These are phyloP conservation scores for Panthera tigris DNA, from an alignment of 2,113 vertebrate genomes.

Conservation along the genomic window DNA sequence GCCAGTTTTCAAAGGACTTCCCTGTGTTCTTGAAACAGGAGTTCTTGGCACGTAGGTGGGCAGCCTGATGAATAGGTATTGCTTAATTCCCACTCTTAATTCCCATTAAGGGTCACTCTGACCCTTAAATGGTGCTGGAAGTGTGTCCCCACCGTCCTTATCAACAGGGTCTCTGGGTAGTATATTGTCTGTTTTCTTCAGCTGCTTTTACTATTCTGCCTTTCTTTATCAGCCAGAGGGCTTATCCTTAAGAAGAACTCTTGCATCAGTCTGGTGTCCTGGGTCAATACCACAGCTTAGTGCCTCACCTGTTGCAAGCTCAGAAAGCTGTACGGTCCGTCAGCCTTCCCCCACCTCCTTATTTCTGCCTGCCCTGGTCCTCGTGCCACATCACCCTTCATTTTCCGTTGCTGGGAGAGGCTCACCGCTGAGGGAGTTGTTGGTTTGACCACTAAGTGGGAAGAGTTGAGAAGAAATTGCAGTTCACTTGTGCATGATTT, in stretches of 20 bases:
- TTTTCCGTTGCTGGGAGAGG: neutral
- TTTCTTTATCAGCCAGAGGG: neutral
- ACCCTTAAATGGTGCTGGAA: neutral
- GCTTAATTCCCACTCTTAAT: neutral
- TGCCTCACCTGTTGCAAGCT: neutral
- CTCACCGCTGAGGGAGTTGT: neutral
- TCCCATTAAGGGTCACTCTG: neutral
- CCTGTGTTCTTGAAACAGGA: neutral
- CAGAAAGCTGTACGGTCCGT: neutral
- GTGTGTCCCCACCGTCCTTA: neutral
- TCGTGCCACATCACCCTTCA: neutral
- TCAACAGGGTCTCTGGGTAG: neutral
- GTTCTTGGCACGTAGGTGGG: conserved; percentile 34
- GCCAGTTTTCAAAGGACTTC: conserved; percentile 39
- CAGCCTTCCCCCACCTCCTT: neutral
- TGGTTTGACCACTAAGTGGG: neutral
- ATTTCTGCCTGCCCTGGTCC: neutral
- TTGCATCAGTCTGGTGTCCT: neutral
- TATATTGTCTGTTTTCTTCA: neutral
- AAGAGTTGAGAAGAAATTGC: neutral
- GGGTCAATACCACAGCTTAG: neutral
- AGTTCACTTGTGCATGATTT: neutral
- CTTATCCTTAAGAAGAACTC: neutral
- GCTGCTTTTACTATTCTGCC: neutral
- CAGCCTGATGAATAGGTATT: neutral